Evolutionary conservation across 2,888 invertebrate species (phyloP).

Genomic region (Nasonovia ribisnigri): DNA sequence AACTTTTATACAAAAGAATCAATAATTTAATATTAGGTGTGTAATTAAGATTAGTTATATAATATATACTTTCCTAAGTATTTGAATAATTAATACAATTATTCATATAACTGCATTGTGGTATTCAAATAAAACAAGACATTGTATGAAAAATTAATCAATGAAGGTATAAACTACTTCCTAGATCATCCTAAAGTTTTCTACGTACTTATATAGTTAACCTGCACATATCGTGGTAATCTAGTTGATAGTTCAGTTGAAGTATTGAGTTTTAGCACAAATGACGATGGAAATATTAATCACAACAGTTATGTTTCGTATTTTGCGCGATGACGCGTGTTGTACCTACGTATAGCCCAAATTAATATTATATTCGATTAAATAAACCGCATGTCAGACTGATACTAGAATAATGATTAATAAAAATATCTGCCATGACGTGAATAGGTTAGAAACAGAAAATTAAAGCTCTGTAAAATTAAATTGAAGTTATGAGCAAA

Average conservation of each 20-base stretch:
- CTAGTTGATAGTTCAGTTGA: not conserved
- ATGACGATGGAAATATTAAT: not conserved
- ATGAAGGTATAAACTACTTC: too few species aligned
- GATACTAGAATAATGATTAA: not conserved
- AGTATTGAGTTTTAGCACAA: not conserved
- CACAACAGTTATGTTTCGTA: not conserved
- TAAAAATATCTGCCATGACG: not conserved
- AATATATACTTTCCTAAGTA: not conserved
- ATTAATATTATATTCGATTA: not conserved
- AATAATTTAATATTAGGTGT: not conserved
- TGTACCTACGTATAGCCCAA: too few species aligned
- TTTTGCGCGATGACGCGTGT: not conserved
- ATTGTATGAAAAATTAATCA: not conserved
- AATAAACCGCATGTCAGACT: not conserved
- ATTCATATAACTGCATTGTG: not conserved
- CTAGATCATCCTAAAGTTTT: not conserved
- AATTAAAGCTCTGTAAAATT: not conserved
- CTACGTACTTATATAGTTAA: not conserved
- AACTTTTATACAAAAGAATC: not conserved
- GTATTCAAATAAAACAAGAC: not conserved
- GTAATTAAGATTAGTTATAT: not conserved
- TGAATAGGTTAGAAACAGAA: not conserved
- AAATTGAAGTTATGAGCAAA: not conserved
- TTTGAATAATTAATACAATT: not conserved
- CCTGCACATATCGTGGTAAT: not conserved